Conservation (phyloP, 1,140 invertebrate genomes). For the Diabrotica undecimpunctata region DNA sequence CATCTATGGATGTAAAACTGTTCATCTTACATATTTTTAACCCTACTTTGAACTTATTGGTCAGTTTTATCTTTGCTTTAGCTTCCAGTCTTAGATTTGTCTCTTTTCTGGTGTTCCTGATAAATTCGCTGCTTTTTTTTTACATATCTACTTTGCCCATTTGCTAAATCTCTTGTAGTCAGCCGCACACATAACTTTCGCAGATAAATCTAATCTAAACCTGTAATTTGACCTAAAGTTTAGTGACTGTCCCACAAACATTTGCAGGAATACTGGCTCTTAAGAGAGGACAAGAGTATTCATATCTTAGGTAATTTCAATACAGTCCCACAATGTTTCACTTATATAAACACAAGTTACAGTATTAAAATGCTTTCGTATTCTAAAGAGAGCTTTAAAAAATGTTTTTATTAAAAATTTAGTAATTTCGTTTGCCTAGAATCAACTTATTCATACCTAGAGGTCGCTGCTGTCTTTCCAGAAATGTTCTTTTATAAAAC, state of each 20-base stretch:
- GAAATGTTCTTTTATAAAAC: background rate
- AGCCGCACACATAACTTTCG: conserved; percentile 9
- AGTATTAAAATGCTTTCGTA: background rate
- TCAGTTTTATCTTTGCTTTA: too few relatives aligned
- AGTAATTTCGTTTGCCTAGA: background rate
- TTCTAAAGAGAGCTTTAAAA: background rate
- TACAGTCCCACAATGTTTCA: conserved; percentile 14
- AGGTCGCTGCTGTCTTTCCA: background rate
- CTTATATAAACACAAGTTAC: background rate
- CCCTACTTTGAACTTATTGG: too few relatives aligned
- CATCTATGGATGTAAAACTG: too few relatives aligned
- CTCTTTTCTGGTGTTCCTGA: too few relatives aligned
- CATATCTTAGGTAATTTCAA: conserved; percentile 25
- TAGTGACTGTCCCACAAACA: conserved; percentile 41
- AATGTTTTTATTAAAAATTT: background rate
- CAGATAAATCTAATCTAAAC: conserved; percentile 38
- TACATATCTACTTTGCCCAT: background rate
- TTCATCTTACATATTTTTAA: too few relatives aligned
- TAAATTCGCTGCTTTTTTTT: too few relatives aligned
- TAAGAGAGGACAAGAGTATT: conserved; percentile 28
- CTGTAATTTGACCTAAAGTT: conserved; percentile 43
- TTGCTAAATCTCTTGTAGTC: conserved; percentile 18
- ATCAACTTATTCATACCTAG: background rate
- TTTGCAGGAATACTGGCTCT: conserved; percentile 45
- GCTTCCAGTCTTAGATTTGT: too few relatives aligned